Base-by-base conservation (phyloP, 1,140 invertebrate species). In the Ostrea denselamellosa region DNA sequence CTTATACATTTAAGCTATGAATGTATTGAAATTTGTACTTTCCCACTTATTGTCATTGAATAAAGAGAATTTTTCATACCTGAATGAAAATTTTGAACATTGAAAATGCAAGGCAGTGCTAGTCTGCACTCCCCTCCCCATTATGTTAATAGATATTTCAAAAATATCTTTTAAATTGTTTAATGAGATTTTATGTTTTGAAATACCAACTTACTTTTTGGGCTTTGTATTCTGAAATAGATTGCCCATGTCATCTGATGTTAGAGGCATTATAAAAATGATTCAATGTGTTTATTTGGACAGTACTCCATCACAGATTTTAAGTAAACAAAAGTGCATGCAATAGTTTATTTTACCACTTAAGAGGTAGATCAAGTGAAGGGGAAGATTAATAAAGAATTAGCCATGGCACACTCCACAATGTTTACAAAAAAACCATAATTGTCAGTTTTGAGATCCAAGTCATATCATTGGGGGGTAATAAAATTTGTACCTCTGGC, bases 371-470 rank as follows among this genome's bases (percentile, higher is more conserved):
- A 77, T 77, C 68, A 77, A 25, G 25, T 77, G 25, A 34, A 77
- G 68, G 68, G 68, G 25, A 25, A 62, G 28, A 77, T 77, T 34
- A 77, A 25, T 77, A 25, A 28, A 25, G 25, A 77, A 77, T 25
- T 25, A 77, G 5, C 25, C 25, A 34, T 25, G 68, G 68, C 68
- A 77, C 68, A 77, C 68, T 77, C 25, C 68, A 34, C 22, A 2
- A 8, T 77, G 68, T 77, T 77, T 77, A 77, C 68, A 77, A 77
- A 77, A 77, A 77, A 77, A 10, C 68, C 68, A 77, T 77, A 77
- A 77, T 77, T 77, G 68, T 77, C 68, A 77, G 68, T 77, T 77
- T 77, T 77, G 68, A 77, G 68, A 77, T 77, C 25, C 28, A 77
- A 77, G 68, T 77, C 68, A 77, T 77, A 77, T 77, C 68, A 77